Evolutionary conservation across 2,113 vertebrate species (phyloP).

Genomic region (Corydoras maculifer): DNA sequence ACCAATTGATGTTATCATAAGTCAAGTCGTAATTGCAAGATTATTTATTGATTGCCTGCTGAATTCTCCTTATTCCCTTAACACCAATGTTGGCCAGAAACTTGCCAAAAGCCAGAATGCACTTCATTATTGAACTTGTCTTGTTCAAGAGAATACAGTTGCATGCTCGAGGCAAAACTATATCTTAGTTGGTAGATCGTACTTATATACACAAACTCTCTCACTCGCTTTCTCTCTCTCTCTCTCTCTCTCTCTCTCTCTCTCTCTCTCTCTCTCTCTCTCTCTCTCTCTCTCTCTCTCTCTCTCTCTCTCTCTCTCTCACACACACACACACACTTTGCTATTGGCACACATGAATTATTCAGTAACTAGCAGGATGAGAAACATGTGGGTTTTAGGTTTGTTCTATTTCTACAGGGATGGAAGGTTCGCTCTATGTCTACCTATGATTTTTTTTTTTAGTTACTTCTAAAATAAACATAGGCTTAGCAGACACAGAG

Average conservation of each 20-base stretch:
- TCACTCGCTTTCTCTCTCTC: slow-evolving; percentile 9
- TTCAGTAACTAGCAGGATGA: slow-evolving; percentile 36
- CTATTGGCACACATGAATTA: slow-evolving; percentile 42
- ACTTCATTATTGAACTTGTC: slow-evolving; percentile 38
- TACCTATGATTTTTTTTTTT: background rate
- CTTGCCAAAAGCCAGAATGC: slow-evolving; percentile 32
- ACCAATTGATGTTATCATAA: slow-evolving; percentile 27
- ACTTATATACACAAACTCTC: slow-evolving; percentile 10
- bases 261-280: slow-evolving; percentile 22
- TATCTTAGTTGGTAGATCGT: slow-evolving; percentile 32
- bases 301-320: too few species aligned
- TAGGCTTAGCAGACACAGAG: background rate
- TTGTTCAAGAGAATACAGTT: slow-evolving; percentile 35
- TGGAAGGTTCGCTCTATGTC: slow-evolving; percentile 3
- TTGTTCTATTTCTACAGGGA: slow-evolving; percentile 17
- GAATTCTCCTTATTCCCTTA: slow-evolving; percentile 31
- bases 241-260: background rate
- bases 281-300: too few species aligned
- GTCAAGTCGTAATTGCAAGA: slow-evolving; percentile 41
- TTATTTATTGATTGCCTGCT: slow-evolving; percentile 38
- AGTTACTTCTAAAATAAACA: background rate
- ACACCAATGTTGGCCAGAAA: slow-evolving; percentile 5
- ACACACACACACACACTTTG: slow-evolving; percentile 18
- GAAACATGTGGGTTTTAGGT: slow-evolving; percentile 34
- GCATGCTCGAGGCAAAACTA: slow-evolving; percentile 38